phyloP scores from a whole-genome alignment of 1,140 invertebrate genomes.

The Scaptomyza graminum region DNA sequence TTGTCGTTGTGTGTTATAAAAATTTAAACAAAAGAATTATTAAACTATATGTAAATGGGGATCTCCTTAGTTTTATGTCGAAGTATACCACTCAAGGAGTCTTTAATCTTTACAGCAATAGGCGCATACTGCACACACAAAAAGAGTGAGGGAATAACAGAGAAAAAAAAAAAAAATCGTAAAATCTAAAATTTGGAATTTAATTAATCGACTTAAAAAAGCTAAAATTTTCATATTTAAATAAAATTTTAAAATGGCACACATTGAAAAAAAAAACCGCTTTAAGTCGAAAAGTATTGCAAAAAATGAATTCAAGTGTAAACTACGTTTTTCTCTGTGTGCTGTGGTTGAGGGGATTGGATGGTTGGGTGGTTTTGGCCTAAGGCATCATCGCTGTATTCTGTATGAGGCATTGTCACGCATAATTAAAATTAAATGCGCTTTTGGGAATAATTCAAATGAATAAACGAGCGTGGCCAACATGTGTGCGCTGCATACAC shows the following conservation, averaged over 20 bases:
- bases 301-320: too few species aligned
- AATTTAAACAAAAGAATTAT: conserved; percentile 1
- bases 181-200: too few species aligned
- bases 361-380: background rate
- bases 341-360: too few species aligned
- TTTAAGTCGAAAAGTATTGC: too few species aligned
- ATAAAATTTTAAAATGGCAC: too few species aligned
- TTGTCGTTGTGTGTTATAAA: background rate
- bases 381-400: conserved; percentile 24
- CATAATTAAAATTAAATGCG: conserved; percentile 83
- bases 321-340: too few species aligned
- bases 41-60: background rate
- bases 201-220: too few species aligned
- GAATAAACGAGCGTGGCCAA: conserved; percentile 79
- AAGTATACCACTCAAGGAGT: conserved; percentile 22
- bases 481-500: conserved; percentile 77
- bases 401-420: conserved; percentile 80
- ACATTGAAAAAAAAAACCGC: too few species aligned
- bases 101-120: conserved; percentile 59
- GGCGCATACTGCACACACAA: conserved; percentile 28
- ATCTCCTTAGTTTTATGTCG: background rate
- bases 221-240: too few species aligned
- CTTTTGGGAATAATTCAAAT: conserved; percentile 83
- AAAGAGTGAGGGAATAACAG: background rate
- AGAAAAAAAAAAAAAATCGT: too few species aligned